Percentiles rank a stretch among this genome's conserved stretches.
Conservation (phyloP, 2,797 vertebrate genomes). For the Scolopax rusticola region DNA sequence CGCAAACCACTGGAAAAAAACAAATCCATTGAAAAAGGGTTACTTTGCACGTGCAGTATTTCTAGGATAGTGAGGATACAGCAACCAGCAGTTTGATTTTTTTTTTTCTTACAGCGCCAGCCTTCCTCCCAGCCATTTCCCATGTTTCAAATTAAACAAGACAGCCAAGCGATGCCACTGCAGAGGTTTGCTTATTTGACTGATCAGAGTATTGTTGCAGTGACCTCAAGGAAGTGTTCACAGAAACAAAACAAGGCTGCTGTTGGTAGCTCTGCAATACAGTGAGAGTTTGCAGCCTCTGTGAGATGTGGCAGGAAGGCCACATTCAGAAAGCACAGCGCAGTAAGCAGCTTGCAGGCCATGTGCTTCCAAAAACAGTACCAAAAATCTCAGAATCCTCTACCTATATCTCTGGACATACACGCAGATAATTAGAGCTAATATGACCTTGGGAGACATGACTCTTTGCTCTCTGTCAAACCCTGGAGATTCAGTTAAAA, state of each 20-base stretch:
- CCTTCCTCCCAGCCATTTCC: background rate
- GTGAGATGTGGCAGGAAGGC: background rate
- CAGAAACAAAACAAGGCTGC: background rate
- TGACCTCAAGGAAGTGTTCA: background rate
- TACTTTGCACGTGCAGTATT: accelerated
- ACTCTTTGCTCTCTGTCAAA: background rate
- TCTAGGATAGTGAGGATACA: background rate
- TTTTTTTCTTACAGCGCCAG: background rate
- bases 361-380: background rate
- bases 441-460: background rate
- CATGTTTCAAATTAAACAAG: background rate
- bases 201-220: background rate
- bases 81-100: background rate
- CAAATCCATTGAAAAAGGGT: background rate
- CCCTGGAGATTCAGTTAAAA: background rate
- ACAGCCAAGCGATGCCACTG: background rate
- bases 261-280: background rate
- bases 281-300: background rate
- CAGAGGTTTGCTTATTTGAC: background rate
- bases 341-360: background rate
- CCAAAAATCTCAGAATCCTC: background rate
- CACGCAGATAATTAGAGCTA: background rate
- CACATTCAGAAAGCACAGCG: background rate
- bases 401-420: background rate
- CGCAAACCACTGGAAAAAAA: background rate